Base-by-base conservation (phyloP, 2,113 vertebrate species). In the Gadus macrocephalus region DNA sequence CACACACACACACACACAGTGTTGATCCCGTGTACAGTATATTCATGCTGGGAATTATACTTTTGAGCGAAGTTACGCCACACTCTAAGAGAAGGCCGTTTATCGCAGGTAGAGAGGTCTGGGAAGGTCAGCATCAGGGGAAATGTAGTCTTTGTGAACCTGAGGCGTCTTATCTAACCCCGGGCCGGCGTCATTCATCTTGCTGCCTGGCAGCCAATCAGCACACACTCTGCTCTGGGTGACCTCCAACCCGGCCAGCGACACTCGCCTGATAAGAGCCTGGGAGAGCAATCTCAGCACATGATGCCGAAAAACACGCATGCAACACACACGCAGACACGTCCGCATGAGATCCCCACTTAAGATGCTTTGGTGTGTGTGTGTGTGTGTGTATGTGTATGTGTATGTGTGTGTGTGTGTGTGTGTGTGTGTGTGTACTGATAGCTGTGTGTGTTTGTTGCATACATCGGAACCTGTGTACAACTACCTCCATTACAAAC, bases 101-200 rank as follows among this genome's bases (percentile, higher is more conserved):
- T 76, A 87, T 86, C 86, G 76, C 64, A 71, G 58, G 66, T 16
- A 6, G 53, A 22, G 22, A 63, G 31, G 80, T 73, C 71, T 65
- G 63, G 27, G 62, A 25, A 58, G 87, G 81, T 84, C 85, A 78
- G 70, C 84, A 83, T 79, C 81, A 83, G 76, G 78, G 88, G 87
- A 89, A 86, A 67, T 80, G 81, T 81, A 76, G 79, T 85, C 79
- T 67, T 27, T 85, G 84, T 85, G 81, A 82, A 77, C 74, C 76
- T 67, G 69, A 22, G 71, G 53, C 63, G 81, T 69, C 83, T 85
- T 75, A 75, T 65, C 35, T 84, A 56, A 85, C 83, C 83, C 72
- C 68, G 58, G 35, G 55, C 78, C 78, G 86, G 78, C 78, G 87
- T 88, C 85, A 88, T 63, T 72, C 81, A 74, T 76, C 66, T 60